phyloP scores from a whole-genome alignment of 1,140 invertebrate species.

The Heliconius hewitsoni region DNA sequence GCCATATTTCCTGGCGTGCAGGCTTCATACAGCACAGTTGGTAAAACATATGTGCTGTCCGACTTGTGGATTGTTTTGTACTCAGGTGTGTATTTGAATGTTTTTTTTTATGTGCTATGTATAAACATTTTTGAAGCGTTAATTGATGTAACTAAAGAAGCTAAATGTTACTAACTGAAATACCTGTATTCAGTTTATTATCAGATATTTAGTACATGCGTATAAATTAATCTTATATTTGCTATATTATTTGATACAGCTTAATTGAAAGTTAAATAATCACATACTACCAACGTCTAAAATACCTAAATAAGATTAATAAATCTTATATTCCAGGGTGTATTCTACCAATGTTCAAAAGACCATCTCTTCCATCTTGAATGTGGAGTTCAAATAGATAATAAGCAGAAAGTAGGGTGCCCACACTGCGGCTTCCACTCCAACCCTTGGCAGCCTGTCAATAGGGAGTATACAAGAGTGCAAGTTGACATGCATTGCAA shows the following conservation, averaged over 20 bases:
- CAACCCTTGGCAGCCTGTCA: slow-evolving; percentile 71
- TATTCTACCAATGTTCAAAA: slow-evolving; percentile 86
- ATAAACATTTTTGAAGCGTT: too few relatives aligned
- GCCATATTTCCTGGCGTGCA: slow-evolving; percentile 92
- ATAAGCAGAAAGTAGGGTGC: slow-evolving; percentile 77
- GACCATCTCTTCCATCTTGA: slow-evolving; percentile 88
- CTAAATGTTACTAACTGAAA: too few relatives aligned
- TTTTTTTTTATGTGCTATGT: too few relatives aligned
- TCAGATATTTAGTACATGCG: too few relatives aligned
- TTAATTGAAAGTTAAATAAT: too few relatives aligned
- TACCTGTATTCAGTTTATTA: too few relatives aligned
- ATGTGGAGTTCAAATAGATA: slow-evolving; percentile 82
- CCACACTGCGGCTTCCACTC: slow-evolving; percentile 89
- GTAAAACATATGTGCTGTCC: slow-evolving; percentile 93
- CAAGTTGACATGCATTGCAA: slow-evolving; percentile 61
- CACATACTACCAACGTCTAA: too few relatives aligned
- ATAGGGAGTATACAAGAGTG: slow-evolving; percentile 53
- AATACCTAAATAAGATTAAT: neutral
- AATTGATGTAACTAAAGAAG: too few relatives aligned
- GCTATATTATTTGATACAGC: too few relatives aligned
- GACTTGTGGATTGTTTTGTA: slow-evolving; percentile 94
- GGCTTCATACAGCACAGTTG: slow-evolving; percentile 89
- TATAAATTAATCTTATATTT: too few relatives aligned
- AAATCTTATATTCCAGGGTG: slow-evolving; percentile 81
- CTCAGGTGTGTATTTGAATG: slow-evolving; percentile 84